These are phyloP conservation scores for Hybos culiciformis DNA, from an alignment of 2,888 invertebrate species.

Conservation along the genomic window DNA sequence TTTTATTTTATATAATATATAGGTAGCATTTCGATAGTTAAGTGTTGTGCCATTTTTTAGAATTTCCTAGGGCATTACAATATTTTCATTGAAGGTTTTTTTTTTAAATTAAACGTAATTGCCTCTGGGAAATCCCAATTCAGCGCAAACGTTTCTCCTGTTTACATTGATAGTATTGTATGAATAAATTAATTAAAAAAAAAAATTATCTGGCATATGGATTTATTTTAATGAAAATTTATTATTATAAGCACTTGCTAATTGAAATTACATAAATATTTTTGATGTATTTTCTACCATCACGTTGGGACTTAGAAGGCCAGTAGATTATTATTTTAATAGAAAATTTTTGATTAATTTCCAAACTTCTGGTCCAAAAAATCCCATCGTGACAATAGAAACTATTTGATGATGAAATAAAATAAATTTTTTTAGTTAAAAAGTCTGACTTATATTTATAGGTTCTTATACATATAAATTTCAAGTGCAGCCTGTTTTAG, in stretches of 20 bases:
- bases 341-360: conserved; percentile 7
- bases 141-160: conserved; percentile 23
- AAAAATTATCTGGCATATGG: not conserved
- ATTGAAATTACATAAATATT: not conserved
- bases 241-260: not conserved
- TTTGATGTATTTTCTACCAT: conserved; percentile 24
- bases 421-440: no score
- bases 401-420: no score
- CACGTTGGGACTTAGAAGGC: conserved; percentile 38
- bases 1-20: not conserved
- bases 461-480: no score
- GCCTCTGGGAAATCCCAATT: conserved; percentile 26
- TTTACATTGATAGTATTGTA: not conserved
- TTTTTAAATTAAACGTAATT: conserved; percentile 16
- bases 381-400: conserved; percentile 25
- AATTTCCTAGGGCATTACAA: conserved; percentile 30
- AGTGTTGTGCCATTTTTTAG: conserved; percentile 27
- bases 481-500: no score
- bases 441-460: no score
- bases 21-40: conserved; percentile 1
- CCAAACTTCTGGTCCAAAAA: conserved; percentile 37
- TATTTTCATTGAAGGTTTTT: not conserved
- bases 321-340: conserved; percentile 26
- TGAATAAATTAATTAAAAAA: not conserved
- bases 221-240: not conserved